Base-by-base conservation (phyloP, 2,888 invertebrate species). In the Protonemura montana region DNA sequence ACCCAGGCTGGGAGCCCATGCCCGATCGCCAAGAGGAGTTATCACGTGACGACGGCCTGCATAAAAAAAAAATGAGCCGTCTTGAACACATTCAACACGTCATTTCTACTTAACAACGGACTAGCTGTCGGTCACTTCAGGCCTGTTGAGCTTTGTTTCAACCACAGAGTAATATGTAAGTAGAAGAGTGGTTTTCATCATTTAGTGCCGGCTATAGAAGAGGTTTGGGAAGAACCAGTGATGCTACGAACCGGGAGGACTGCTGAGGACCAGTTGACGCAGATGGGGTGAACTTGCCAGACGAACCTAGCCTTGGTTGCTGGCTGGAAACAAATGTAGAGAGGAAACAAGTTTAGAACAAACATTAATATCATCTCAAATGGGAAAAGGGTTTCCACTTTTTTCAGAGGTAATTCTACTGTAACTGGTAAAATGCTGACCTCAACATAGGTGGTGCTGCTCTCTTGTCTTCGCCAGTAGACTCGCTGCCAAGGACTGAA, bases 131-230 rank as follows among this genome's bases (percentile, higher is more conserved):
- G 86, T 10, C 26, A 87, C 86, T 78, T 91, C 91, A 91, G 91
- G 89, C 91, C 91, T 91, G 91, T 91, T 91, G 91, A 91, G 91
- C 91, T 90, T 90, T 88, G 88, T 88, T 88, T 89, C 91, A 90
- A 90, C 90, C 91, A 91, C 88, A 88, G 89, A 88, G 87, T 88
- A 86, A 89, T 90, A 90, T 89, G 90, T 90, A 89, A 87, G 89
- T 35, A 35, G 35, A 87, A 89, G 84, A 89, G 87, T 89, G 87
- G 87, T 90, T 90, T 90, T 90, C 90, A 91, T 88, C 88, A 88
- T 86, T 16, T 87, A 2, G 81, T n/a, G 29, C 26, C 28, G 28
- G 6, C 28, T 7, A 29, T 5, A 80, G 2, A 13, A 30, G 26
- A 10, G 1, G n/a, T 10, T 26, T 5, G 28, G 25, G n/a, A 78